Evolutionary conservation across 2,888 invertebrate species (phyloP).

Genomic region (Chloromyia formosa): DNA sequence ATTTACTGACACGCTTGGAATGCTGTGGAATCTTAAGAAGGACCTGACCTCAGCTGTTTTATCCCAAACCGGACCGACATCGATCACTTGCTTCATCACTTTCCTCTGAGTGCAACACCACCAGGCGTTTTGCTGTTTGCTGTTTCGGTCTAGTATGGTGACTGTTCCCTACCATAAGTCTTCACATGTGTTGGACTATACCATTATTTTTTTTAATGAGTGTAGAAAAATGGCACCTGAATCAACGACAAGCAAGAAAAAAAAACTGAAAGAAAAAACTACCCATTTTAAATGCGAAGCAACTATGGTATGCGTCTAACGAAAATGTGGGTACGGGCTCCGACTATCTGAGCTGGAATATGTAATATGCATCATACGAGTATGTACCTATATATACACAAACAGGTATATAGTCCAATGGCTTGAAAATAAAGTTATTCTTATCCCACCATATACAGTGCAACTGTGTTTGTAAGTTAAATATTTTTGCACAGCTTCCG

Average conservation of each 20-base stretch:
- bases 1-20: no score
- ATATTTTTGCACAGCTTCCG: slow-evolving; percentile 40
- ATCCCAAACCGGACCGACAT: no score
- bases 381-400: background rate
- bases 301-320: background rate
- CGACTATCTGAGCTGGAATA: no score
- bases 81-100: no score
- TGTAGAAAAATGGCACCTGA: slow-evolving; percentile 20
- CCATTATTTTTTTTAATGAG: background rate
- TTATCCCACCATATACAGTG: background rate
- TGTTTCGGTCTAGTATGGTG: no score
- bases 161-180: background rate
- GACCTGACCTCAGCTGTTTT: no score
- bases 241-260: background rate
- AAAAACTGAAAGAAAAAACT: slow-evolving; percentile 20
- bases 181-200: background rate
- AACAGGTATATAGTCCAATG: background rate
- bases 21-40: no score
- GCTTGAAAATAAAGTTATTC: no score
- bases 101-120: no score
- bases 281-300: background rate
- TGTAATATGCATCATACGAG: background rate
- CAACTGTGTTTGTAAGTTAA: slow-evolving; percentile 16
- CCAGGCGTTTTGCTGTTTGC: no score
- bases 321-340: background rate